Evolutionary conservation across 2,888 invertebrate species (phyloP).

Genomic region (Dryomyza anilis): DNA sequence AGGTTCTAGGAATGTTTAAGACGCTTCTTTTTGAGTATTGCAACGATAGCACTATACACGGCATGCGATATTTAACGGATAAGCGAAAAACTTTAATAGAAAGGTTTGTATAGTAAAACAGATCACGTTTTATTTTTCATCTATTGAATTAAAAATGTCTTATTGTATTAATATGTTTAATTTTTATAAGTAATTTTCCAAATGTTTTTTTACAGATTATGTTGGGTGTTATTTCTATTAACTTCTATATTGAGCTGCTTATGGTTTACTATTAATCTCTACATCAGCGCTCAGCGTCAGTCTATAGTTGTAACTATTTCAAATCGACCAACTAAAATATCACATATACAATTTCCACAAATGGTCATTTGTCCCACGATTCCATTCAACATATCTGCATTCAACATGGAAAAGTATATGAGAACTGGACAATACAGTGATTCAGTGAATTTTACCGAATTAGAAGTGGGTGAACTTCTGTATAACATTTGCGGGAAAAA

Average conservation of each 20-base stretch:
- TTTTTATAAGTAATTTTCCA: too few species aligned
- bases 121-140: too few species aligned
- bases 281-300: neutral
- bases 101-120: neutral
- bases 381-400: neutral
- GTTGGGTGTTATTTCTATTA: neutral
- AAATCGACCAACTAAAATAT: constrained; percentile 1
- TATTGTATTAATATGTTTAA: too few species aligned
- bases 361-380: neutral
- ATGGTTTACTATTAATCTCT: neutral
- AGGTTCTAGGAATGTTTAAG: neutral
- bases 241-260: constrained; percentile 3
- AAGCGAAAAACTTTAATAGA: constrained; percentile 1
- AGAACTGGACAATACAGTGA: neutral
- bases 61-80: neutral
- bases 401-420: neutral
- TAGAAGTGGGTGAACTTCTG: neutral
- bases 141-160: too few species aligned
- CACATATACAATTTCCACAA: neutral
- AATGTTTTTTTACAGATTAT: neutral
- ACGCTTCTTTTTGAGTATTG: neutral
- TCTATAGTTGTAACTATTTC: constrained; percentile 13
- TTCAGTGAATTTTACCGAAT: neutral
- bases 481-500: neutral
- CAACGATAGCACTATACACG: constrained; percentile 7